These are phyloP conservation scores for Hemichromis elongatus DNA, from an alignment of 2,113 vertebrate genomes.

Conservation along the genomic window DNA sequence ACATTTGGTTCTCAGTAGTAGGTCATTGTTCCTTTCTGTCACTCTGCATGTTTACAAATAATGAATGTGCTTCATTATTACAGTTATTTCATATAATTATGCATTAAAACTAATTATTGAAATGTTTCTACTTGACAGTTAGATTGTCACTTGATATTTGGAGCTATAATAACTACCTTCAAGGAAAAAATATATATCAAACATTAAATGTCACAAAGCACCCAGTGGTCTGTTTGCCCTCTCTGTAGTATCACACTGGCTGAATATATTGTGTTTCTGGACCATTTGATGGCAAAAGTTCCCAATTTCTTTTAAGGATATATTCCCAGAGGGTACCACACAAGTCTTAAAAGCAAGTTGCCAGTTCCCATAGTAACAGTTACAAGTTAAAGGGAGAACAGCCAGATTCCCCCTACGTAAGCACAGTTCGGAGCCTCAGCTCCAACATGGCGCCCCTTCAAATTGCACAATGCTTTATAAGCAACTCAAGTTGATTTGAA, in stretches of 20 bases:
- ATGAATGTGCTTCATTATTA: background rate
- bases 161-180: background rate
- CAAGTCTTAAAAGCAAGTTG: conserved; percentile 26
- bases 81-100: background rate
- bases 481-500: background rate
- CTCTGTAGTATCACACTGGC: background rate
- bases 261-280: background rate
- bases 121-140: background rate
- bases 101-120: background rate
- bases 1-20: background rate
- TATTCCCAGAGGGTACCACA: background rate
- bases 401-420: background rate
- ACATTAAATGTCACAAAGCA: background rate
- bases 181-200: background rate
- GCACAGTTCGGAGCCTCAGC: background rate
- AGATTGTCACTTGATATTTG: background rate
- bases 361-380: conserved; percentile 50
- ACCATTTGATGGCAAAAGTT: background rate
- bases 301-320: background rate
- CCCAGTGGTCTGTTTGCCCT: background rate
- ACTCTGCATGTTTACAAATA: background rate
- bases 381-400: conserved; percentile 6
- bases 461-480: background rate
- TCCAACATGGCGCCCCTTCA: conserved; percentile 5
- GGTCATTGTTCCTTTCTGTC: background rate